Percentiles rank a stretch among this genome's conserved stretches.
phyloP scores from a whole-genome alignment of 1,140 invertebrate species.

The Gonioctena quinquepunctata region DNA sequence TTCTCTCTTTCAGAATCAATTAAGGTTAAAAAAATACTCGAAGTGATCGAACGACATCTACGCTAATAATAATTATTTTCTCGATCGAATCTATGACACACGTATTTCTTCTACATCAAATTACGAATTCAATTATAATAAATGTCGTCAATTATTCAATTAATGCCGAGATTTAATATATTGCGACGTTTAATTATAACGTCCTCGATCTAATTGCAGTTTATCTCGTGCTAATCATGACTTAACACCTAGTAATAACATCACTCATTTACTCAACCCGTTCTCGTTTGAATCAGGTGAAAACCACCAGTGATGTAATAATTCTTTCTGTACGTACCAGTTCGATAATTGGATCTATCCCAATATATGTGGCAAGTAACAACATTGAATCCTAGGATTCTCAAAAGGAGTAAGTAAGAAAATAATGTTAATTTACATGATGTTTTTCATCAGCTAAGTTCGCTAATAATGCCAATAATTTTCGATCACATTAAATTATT shows the following conservation, averaged over 20 bases:
- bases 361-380: too few species aligned
- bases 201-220: constrained; percentile 21
- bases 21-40: too few species aligned
- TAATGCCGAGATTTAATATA: constrained; percentile 10
- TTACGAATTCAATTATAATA: constrained; percentile 9
- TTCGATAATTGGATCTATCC: too few species aligned
- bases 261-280: background rate
- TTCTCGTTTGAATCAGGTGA: background rate
- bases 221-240: constrained; percentile 10
- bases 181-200: constrained; percentile 4
- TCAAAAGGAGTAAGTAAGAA: too few species aligned
- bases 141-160: constrained; percentile 13
- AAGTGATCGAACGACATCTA: background rate
- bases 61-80: background rate
- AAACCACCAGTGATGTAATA: background rate
- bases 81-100: constrained; percentile 2
- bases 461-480: too few species aligned
- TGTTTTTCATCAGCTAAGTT: too few species aligned
- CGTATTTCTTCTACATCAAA: constrained; percentile 7
- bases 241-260: background rate
- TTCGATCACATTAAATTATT: too few species aligned
- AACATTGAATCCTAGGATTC: too few species aligned
- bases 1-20: too few species aligned
- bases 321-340: too few species aligned
- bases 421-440: too few species aligned